Evolutionary conservation across 2,888 invertebrate genomes (phyloP).

Genomic region (Trilocha varians): DNA sequence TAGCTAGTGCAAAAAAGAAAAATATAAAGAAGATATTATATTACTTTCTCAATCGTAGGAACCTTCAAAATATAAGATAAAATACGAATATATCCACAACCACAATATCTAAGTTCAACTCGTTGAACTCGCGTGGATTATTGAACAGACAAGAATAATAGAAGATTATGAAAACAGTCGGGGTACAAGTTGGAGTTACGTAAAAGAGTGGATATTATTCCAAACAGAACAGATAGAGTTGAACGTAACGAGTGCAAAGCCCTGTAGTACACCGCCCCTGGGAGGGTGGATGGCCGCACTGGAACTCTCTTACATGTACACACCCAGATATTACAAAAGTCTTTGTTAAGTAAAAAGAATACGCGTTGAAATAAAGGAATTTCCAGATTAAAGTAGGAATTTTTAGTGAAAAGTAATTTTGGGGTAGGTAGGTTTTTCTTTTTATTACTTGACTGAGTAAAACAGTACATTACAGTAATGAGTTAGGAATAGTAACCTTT

Average conservation of each 20-base stretch:
- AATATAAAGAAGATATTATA: too few relatives aligned
- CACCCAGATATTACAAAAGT: conserved; percentile 9
- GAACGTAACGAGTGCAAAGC: conserved; percentile 42
- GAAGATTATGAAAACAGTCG: not conserved
- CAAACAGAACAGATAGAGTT: conserved; percentile 31
- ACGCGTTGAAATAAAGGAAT: too few relatives aligned
- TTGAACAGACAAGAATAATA: not conserved
- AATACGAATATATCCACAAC: too few relatives aligned
- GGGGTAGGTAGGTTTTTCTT: too few relatives aligned
- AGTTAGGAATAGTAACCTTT: too few relatives aligned
- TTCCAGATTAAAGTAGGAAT: too few relatives aligned
- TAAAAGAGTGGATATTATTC: conserved; percentile 46
- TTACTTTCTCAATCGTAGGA: too few relatives aligned
- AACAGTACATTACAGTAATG: too few relatives aligned
- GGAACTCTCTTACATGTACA: conserved; percentile 26
- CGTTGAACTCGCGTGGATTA: not conserved
- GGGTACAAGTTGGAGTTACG: conserved; percentile 29
- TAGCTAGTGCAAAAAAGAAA: not conserved
- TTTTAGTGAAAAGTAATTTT: too few relatives aligned
- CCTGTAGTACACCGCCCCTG: conserved; percentile 43
- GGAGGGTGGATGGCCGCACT: conserved; percentile 44
- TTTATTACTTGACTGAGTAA: too few relatives aligned
- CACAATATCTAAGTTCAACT: not conserved
- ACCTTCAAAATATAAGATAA: too few relatives aligned
- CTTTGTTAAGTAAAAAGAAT: too few relatives aligned